Base-by-base conservation (phyloP, 2,888 invertebrate genomes). In the Sarcophaga caerulescens region DNA sequence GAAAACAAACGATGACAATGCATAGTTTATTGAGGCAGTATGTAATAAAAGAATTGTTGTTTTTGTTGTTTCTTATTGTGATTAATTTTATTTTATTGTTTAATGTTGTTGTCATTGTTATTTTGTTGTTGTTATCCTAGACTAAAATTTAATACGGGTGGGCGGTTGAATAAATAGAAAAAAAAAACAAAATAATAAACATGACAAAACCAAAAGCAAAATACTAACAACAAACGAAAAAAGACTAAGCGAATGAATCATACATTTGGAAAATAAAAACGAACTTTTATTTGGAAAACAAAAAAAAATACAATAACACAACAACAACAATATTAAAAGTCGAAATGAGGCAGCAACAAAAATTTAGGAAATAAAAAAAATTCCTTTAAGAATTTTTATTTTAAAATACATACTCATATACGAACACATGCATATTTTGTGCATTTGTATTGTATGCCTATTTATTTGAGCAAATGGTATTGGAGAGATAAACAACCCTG, bases 91-190 rank as follows among this genome's bases (percentile, higher is more conserved):
- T 45, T 19, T 19, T 57, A 6, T 5, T 12, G 10, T 66, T 66
- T 52, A 17, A 10, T 47, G 10, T 35, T 70, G 10, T 70, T 23
- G 69, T n/a, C 47, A n/a, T n/a, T 60, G 17, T 10, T 21, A 11
- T 70, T 70, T 70, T 57, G 11, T 71, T 69, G 68, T 47, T 35
- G 35, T 73, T 73, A 73, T 73, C 71, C 60, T 60, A 59, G 45
- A 17, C 44, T 44, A 60, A 14, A 60, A 45, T 60, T 60, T 17
- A 21, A 21, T 17, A 60, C 44, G 14, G 3, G 35, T 73, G 60
- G 60, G 14, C 19, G 59, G 71, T 60, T 10, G 14, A 71, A 60
- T 73, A 35, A 52, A 17, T 14, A 14, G 4, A 71, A 71, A 14
- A 60, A 60, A 14, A 14, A 68, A 68, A 19, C 4, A 68, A 68